A percentile compares a stretch with the other conserved stretches of the same genome.
phyloP scores from a whole-genome alignment of 37 sponge, comb jelly and placozoan genomes.

The Tethya wilhelma region DNA sequence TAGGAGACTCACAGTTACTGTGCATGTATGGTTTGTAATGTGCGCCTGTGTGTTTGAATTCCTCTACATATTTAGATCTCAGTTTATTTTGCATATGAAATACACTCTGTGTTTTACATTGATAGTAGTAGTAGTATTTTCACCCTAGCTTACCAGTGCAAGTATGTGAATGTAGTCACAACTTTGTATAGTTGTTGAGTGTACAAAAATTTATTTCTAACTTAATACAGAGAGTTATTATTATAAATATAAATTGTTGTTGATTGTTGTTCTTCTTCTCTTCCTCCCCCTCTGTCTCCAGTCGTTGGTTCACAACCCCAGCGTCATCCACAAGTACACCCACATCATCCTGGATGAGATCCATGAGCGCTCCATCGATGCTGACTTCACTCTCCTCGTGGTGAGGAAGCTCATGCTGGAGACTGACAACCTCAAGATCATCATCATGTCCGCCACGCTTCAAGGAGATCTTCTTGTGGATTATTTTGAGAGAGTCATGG shows the following conservation, averaged over 20 bases:
- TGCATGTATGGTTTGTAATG: too few relatives aligned
- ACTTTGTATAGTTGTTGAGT: too few relatives aligned
- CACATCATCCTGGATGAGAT: slow-evolving; percentile 83
- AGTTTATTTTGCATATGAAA: not conserved
- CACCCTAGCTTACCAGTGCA: too few relatives aligned
- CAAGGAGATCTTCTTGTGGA: slow-evolving; percentile 40
- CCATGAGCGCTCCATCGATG: slow-evolving; percentile 67
- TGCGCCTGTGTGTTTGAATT: not conserved
- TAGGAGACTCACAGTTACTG: slow-evolving; percentile 3
- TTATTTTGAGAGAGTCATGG: slow-evolving; percentile 60
- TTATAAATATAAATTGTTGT: too few relatives aligned
- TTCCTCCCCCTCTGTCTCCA: slow-evolving; percentile 13
- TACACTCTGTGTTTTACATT: not conserved
- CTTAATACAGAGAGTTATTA: too few relatives aligned
- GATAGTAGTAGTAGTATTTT: too few relatives aligned
- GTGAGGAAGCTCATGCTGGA: slow-evolving; percentile 56
- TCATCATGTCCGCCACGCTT: slow-evolving; percentile 86
- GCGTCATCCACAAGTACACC: slow-evolving; percentile 45
- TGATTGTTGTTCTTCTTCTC: not conserved
- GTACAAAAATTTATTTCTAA: too few relatives aligned
- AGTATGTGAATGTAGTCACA: too few relatives aligned
- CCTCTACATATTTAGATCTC: not conserved
- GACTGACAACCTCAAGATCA: slow-evolving; percentile 28
- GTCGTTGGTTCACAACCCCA: slow-evolving; percentile 51
- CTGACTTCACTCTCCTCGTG: slow-evolving; percentile 67